Evolutionary conservation across 2,113 vertebrate species (phyloP).

Genomic region (Myanophis thanlyinensis): DNA sequence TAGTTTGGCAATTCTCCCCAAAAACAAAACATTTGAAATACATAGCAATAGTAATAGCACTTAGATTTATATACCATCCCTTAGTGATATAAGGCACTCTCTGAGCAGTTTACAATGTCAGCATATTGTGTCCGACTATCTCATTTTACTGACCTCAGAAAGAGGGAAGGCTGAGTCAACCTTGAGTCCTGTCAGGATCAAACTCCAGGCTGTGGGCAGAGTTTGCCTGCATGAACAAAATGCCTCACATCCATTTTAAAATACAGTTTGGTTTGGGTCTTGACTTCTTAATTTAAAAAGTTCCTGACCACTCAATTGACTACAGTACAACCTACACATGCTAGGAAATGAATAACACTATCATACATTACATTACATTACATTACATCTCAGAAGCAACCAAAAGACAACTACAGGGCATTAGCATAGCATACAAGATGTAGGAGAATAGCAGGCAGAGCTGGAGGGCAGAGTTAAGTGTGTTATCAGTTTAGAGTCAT

Average conservation of each 20-base stretch:
- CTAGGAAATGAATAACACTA: background rate
- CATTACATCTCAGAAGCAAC: background rate
- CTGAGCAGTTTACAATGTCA: background rate
- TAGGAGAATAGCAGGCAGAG: background rate
- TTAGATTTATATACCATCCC: background rate
- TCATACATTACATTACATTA: background rate
- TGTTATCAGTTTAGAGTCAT: background rate
- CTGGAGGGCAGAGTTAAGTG: background rate
- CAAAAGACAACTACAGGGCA: background rate
- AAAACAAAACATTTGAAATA: constrained; percentile 18
- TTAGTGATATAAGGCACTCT: background rate
- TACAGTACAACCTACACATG: background rate
- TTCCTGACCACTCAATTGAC: background rate
- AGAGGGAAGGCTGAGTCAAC: background rate
- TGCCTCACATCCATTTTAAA: constrained; percentile 30
- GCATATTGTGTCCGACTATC: background rate
- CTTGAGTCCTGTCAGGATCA: background rate
- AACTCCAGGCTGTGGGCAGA: too few species aligned
- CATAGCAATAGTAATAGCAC: background rate
- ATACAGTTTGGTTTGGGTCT: constrained; percentile 30
- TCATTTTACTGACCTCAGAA: background rate
- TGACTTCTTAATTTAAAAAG: background rate
- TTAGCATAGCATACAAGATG: background rate
- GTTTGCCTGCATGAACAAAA: background rate
- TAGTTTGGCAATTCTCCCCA: constrained; percentile 7